phyloP scores from a whole-genome alignment of 1,140 invertebrate species.

The Drosophila simulans region DNA sequence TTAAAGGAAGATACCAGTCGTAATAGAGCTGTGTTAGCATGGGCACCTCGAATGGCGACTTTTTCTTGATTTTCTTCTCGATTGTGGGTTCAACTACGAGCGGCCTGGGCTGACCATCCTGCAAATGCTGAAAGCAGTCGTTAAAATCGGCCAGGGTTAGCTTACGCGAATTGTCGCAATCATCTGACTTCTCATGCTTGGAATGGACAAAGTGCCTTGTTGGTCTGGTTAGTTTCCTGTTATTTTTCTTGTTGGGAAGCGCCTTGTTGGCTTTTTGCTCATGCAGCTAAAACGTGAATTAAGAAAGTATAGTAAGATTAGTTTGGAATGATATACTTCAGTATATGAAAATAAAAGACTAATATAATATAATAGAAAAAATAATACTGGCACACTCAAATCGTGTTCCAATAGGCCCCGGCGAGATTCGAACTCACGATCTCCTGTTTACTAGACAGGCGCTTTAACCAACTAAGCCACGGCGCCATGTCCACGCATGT shows the following conservation, averaged over 20 bases:
- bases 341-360: neutral
- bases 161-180: conserved; percentile 21
- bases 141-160: conserved; percentile 54
- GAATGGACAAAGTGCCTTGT: neutral
- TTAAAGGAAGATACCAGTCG: conserved; percentile 58
- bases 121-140: conserved; percentile 58
- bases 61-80: conserved; percentile 25
- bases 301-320: neutral
- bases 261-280: neutral
- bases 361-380: conserved; percentile 1
- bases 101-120: neutral
- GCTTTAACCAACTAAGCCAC: conserved; percentile 88
- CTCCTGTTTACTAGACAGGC: conserved; percentile 88
- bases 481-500: conserved; percentile 78
- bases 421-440: conserved; percentile 87
- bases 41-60: conserved; percentile 25
- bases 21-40: conserved; percentile 51
- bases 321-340: neutral
- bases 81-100: neutral
- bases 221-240: neutral
- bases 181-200: neutral
- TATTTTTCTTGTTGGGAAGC: neutral
- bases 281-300: neutral
- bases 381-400: conserved; percentile 85
- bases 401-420: conserved; percentile 86